Percentiles rank a stretch among this genome's conserved stretches.
Conservation (phyloP, 2,797 vertebrate genomes). For the Acanthurus lineatus region DNA sequence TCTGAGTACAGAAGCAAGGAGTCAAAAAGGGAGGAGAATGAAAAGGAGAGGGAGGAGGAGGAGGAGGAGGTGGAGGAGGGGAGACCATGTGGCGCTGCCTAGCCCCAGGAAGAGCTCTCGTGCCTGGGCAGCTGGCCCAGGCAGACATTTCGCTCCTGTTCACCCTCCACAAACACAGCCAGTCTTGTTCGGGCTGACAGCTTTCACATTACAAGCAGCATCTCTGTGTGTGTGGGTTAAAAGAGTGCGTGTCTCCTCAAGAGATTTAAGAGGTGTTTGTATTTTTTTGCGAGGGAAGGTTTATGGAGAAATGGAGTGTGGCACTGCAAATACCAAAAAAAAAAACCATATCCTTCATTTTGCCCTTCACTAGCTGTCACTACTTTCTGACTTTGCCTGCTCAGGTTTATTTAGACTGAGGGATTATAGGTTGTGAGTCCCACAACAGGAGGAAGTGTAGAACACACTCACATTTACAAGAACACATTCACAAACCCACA, state of each 20-base stretch:
- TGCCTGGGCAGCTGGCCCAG: slow-evolving; percentile 66
- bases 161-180: slow-evolving; percentile 53
- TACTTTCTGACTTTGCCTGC: slow-evolving; percentile 25
- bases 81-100: slow-evolving; percentile 51
- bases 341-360: slow-evolving; percentile 8
- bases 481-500: slow-evolving; percentile 16
- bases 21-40: slow-evolving; percentile 15
- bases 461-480: slow-evolving; percentile 18
- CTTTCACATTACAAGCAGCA: slow-evolving; percentile 51
- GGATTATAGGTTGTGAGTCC: slow-evolving; percentile 20
- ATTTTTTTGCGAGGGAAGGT: slow-evolving; percentile 5
- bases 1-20: slow-evolving; percentile 36
- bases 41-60: background rate
- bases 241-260: slow-evolving; percentile 3
- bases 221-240: slow-evolving; percentile 33
- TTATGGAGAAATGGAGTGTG: slow-evolving; percentile 1
- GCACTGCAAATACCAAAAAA: slow-evolving; percentile 1
- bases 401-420: slow-evolving; percentile 29
- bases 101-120: slow-evolving; percentile 52
- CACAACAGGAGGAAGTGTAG: background rate
- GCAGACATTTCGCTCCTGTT: slow-evolving; percentile 52
- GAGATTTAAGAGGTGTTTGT: slow-evolving; percentile 26
- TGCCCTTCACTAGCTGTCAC: slow-evolving; percentile 34
- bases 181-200: slow-evolving; percentile 51
- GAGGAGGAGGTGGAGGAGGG: background rate